A percentile compares a stretch with the other conserved stretches of the same genome.
These are phyloP conservation scores for Megaceryle alcyon DNA, from an alignment of 2,797 vertebrate species.

Conservation along the genomic window DNA sequence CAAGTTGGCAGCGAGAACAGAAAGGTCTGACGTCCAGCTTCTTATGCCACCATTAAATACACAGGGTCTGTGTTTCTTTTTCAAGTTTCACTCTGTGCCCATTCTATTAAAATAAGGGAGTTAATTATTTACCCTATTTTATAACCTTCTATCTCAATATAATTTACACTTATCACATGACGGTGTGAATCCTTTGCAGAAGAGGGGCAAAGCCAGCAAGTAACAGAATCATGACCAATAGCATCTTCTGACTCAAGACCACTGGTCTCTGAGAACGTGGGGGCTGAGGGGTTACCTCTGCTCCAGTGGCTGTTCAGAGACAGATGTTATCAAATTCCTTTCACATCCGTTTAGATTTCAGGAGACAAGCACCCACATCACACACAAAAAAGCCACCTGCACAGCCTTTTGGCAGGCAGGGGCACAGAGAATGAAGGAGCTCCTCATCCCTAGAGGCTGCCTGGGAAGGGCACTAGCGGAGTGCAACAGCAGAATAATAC, in stretches of 20 bases:
- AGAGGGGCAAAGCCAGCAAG: background rate
- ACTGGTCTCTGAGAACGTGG: background rate
- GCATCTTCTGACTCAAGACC: background rate
- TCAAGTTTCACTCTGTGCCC: background rate
- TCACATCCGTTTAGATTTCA: conserved; percentile 2
- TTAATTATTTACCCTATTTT: background rate
- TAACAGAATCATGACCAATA: background rate
- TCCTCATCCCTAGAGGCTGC: background rate
- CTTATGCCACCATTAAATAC: background rate
- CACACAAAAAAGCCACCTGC: background rate
- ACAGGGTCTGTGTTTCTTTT: background rate
- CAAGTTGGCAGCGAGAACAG: background rate
- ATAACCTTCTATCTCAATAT: background rate
- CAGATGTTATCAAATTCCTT: background rate
- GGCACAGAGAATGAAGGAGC: background rate
- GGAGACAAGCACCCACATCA: conserved; percentile 13
- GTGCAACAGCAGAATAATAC: background rate
- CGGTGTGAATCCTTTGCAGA: background rate
- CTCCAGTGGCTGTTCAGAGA: background rate
- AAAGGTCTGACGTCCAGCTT: background rate
- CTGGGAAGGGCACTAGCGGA: background rate
- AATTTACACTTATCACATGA: background rate
- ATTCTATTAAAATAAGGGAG: background rate
- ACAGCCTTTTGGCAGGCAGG: background rate
- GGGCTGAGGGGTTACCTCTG: background rate